phyloP scores from a whole-genome alignment of 2,113 vertebrate species.

The Pandion haliaetus region DNA sequence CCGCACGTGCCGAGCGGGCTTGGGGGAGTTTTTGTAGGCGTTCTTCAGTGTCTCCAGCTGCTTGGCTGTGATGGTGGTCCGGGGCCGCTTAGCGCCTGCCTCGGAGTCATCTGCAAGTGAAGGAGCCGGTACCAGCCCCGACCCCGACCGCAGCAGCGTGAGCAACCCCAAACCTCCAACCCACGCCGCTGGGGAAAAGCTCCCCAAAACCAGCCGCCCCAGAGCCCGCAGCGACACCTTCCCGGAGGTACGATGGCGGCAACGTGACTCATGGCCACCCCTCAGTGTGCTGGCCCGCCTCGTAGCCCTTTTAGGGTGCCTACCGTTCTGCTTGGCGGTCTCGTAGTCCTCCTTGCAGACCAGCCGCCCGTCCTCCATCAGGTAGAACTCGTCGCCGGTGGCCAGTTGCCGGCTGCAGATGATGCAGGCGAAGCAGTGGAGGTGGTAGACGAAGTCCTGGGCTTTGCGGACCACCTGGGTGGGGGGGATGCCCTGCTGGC shows the following conservation, averaged over 20 bases:
- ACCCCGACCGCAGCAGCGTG: not conserved
- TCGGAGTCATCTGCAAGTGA: slow-evolving; percentile 89
- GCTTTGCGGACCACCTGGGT: slow-evolving; percentile 98
- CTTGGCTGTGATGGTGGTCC: slow-evolving; percentile 98
- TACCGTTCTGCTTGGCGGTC: slow-evolving; percentile 97
- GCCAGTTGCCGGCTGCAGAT: slow-evolving; percentile 97
- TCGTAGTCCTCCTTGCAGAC: slow-evolving; percentile 99
- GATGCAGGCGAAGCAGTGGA: slow-evolving; percentile 97
- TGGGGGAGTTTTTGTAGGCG: slow-evolving; percentile 98
- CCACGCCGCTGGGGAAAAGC: accelerated
- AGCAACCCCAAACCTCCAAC: not conserved
- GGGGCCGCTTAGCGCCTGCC: slow-evolving; percentile 92
- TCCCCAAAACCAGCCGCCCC: not conserved
- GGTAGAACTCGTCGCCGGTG: slow-evolving; percentile 97
- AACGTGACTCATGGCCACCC: accelerated
- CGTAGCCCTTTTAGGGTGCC: not conserved
- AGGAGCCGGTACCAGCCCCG: not conserved
- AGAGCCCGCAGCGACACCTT: not conserved
- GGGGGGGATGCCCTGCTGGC: slow-evolving; percentile 97
- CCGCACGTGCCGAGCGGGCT: slow-evolving; percentile 92
- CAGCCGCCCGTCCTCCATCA: slow-evolving; percentile 97
- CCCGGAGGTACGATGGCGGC: accelerated
- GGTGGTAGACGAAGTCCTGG: slow-evolving; percentile 98
- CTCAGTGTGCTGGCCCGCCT: accelerated
- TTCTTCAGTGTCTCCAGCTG: slow-evolving; percentile 98